These are phyloP conservation scores for Apocrypta bakeri DNA, from an alignment of 1,140 invertebrate genomes.

Conservation along the genomic window DNA sequence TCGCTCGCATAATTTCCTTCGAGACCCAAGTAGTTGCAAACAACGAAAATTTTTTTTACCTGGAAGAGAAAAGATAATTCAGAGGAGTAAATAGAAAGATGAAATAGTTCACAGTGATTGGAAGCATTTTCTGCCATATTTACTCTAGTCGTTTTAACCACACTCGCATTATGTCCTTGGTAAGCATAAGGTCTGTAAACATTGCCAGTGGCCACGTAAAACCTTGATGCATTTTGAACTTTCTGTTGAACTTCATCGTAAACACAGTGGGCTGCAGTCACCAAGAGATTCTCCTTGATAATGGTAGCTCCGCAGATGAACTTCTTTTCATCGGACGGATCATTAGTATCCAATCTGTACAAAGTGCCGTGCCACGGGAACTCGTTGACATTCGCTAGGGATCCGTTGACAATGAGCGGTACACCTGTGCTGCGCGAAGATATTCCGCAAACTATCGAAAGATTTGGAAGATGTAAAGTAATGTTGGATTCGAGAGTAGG, in stretches of 20 bases:
- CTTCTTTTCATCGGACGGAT: slow-evolving; percentile 55
- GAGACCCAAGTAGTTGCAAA: slow-evolving; percentile 64
- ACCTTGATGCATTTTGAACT: slow-evolving; percentile 51
- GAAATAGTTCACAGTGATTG: no score
- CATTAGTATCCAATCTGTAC: no score
- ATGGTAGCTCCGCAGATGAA: slow-evolving; percentile 67
- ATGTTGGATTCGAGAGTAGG: slow-evolving; percentile 40
- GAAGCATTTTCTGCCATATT: no score
- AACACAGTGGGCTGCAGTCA: slow-evolving; percentile 72
- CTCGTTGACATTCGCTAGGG: slow-evolving; percentile 58
- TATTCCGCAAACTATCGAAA: slow-evolving; percentile 63
- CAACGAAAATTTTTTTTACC: slow-evolving; percentile 65
- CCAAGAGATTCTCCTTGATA: slow-evolving; percentile 62
- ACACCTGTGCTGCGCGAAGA: slow-evolving; percentile 8
- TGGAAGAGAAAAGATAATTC: slow-evolving; percentile 38
- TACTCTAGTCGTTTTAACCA: slow-evolving; percentile 56
- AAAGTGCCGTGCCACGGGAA: slow-evolving; percentile 72
- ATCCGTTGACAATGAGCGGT: slow-evolving; percentile 64
- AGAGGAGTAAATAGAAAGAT: background rate
- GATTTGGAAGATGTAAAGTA: slow-evolving; percentile 5
- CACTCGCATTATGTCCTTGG: slow-evolving; percentile 51
- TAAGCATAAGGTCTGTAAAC: slow-evolving; percentile 66
- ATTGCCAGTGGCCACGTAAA: slow-evolving; percentile 64
- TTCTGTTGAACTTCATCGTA: slow-evolving; percentile 57
- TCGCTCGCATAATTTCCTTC: slow-evolving; percentile 66